These are phyloP conservation scores for Neotragus moschatus DNA, from an alignment of 2,113 vertebrate species.

Conservation along the genomic window DNA sequence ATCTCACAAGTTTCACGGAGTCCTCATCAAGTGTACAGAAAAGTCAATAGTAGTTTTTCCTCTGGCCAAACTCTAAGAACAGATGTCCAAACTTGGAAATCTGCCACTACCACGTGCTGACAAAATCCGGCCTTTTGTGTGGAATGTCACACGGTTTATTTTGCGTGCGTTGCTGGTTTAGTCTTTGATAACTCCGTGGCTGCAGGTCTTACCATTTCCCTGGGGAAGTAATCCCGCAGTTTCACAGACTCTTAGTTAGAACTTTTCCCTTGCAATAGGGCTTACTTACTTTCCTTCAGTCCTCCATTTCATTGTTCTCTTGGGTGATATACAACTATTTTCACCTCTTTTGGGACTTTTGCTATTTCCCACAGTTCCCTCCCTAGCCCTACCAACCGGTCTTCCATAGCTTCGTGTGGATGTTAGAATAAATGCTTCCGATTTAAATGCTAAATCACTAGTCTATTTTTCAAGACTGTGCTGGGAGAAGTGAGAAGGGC, in stretches of 20 bases:
- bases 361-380: neutral
- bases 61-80: neutral
- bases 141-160: neutral
- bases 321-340: neutral
- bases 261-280: neutral
- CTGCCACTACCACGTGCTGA: neutral
- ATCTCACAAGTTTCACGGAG: neutral
- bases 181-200: neutral
- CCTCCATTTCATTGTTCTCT: conserved; percentile 29
- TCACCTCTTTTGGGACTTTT: neutral
- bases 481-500: neutral
- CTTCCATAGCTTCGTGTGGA: neutral
- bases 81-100: neutral
- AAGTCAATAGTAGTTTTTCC: neutral
- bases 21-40: conserved; percentile 2
- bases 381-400: neutral
- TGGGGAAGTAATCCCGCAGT: accelerated
- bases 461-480: conserved; percentile 54
- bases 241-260: neutral
- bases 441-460: conserved; percentile 49
- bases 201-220: neutral
- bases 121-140: neutral
- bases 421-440: conserved; percentile 38
- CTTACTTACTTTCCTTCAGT: conserved; percentile 2
- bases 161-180: neutral